Conservation (phyloP, 2,888 invertebrate genomes). For the Tiliacea aurago region DNA sequence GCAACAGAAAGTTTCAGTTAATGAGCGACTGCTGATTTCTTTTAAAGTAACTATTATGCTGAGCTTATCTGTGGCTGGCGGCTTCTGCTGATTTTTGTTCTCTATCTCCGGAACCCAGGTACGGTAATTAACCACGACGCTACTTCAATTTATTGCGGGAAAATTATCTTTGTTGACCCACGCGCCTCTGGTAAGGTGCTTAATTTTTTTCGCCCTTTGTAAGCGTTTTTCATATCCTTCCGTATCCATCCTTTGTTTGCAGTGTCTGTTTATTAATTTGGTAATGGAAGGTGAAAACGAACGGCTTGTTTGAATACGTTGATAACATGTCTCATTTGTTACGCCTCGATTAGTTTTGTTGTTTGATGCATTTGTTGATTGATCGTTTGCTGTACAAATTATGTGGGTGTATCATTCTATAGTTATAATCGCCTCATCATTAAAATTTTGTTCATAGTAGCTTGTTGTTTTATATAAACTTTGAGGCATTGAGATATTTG, state of each 20-base stretch:
- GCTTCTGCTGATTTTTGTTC: conserved; percentile 74
- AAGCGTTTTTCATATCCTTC: conserved; percentile 74
- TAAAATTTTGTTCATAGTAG: conserved; percentile 14
- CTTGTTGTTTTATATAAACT: neutral
- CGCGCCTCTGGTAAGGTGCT: conserved; percentile 77
- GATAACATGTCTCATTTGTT: conserved; percentile 56
- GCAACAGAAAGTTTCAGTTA: conserved; percentile 70
- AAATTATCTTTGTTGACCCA: conserved; percentile 88
- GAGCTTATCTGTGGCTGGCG: conserved; percentile 74
- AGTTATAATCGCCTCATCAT: conserved; percentile 16
- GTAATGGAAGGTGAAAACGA: conserved; percentile 61
- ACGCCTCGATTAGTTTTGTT: conserved; percentile 57
- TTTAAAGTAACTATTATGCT: conserved; percentile 80
- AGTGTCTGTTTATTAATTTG: conserved; percentile 72
- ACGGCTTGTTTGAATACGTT: conserved; percentile 53
- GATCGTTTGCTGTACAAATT: conserved; percentile 26
- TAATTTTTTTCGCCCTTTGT: conserved; percentile 79
- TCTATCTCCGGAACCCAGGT: conserved; percentile 78
- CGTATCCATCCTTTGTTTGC: conserved; percentile 64
- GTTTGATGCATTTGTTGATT: conserved; percentile 55
- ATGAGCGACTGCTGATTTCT: conserved; percentile 83
- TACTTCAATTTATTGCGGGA: conserved; percentile 82
- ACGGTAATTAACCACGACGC: conserved; percentile 80
- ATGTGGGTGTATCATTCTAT: conserved; percentile 15
- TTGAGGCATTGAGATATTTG: neutral